A percentile compares a stretch with the other conserved stretches of the same genome.
phyloP scores from a whole-genome alignment of 1,140 invertebrate genomes.

The Drosophila sucinea region DNA sequence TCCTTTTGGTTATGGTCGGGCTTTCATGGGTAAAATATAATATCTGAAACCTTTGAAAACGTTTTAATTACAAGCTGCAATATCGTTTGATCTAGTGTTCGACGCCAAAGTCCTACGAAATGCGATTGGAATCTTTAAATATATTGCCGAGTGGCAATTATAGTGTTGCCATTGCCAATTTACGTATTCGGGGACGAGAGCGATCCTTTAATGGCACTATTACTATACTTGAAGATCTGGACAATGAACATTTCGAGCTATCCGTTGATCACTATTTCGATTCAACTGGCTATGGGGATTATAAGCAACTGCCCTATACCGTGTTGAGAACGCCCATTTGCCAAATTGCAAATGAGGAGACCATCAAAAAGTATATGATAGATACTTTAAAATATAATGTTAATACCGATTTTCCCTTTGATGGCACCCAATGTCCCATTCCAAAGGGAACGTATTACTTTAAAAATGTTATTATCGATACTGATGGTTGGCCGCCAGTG shows the following conservation, averaged over 20 bases:
- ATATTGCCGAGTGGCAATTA: no score
- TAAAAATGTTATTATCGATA: slow-evolving; percentile 25
- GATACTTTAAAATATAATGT: slow-evolving; percentile 1
- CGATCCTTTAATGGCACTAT: slow-evolving; percentile 33
- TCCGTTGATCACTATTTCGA: slow-evolving; percentile 31
- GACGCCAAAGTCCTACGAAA: not conserved
- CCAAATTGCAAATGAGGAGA: not conserved
- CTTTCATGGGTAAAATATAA: not conserved
- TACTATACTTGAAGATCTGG: slow-evolving; percentile 21
- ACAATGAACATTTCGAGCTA: not conserved
- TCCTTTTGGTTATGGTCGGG: not conserved
- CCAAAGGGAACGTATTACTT: slow-evolving; percentile 32
- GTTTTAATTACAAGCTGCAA: no score
- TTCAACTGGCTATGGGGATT: slow-evolving; percentile 30
- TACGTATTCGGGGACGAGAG: slow-evolving; percentile 30
- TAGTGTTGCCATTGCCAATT: not conserved
- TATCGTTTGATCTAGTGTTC: not conserved
- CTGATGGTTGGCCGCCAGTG: slow-evolving; percentile 32
- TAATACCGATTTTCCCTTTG: slow-evolving; percentile 35
- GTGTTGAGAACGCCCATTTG: slow-evolving; percentile 23
- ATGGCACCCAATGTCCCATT: slow-evolving; percentile 31
- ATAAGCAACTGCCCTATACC: slow-evolving; percentile 16
- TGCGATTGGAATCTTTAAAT: no score
- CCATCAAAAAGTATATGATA: slow-evolving; percentile 20
- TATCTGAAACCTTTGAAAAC: not conserved